A percentile compares a stretch with the other conserved stretches of the same genome.
These are phyloP conservation scores for Centrocercus urophasianus DNA, from an alignment of 2,113 vertebrate species.

Conservation along the genomic window DNA sequence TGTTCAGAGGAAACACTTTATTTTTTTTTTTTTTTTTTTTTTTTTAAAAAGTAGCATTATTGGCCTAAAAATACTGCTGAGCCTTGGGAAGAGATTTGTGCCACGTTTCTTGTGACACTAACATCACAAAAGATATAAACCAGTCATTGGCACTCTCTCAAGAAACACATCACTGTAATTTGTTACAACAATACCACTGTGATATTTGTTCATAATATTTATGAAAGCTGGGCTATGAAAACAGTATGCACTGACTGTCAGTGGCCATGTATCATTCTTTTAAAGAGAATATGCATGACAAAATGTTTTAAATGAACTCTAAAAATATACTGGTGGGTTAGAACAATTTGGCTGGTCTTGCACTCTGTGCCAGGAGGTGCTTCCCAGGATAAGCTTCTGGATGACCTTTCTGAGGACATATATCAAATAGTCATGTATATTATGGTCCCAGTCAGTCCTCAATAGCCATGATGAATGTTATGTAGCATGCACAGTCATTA, in stretches of 20 bases:
- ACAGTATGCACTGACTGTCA: conserved; percentile 68
- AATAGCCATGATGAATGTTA: conserved; percentile 41
- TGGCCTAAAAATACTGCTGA: conserved; percentile 70
- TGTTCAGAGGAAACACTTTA: conserved; percentile 36
- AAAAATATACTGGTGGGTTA: conserved; percentile 49
- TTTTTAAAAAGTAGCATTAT: conserved; percentile 15
- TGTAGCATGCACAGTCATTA: neutral
- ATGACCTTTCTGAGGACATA: conserved; percentile 46
- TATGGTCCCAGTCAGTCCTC: conserved; percentile 32
- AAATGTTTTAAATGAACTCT: conserved; percentile 71
- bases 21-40: neutral
- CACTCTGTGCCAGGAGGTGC: neutral
- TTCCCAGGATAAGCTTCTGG: conserved; percentile 54
- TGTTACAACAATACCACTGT: conserved; percentile 75
- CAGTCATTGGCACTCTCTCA: conserved; percentile 78
- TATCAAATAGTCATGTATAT: conserved; percentile 54
- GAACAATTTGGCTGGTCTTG: conserved; percentile 35
- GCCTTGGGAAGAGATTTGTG: conserved; percentile 74
- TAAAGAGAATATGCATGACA: conserved; percentile 54
- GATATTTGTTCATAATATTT: conserved; percentile 80
- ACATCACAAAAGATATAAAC: conserved; percentile 75
- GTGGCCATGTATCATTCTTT: conserved; percentile 73
- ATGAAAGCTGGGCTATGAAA: conserved; percentile 79
- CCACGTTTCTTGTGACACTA: conserved; percentile 74
- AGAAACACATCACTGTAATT: conserved; percentile 79